phyloP scores from a whole-genome alignment of 2,888 invertebrate species.

The Nebria salina region DNA sequence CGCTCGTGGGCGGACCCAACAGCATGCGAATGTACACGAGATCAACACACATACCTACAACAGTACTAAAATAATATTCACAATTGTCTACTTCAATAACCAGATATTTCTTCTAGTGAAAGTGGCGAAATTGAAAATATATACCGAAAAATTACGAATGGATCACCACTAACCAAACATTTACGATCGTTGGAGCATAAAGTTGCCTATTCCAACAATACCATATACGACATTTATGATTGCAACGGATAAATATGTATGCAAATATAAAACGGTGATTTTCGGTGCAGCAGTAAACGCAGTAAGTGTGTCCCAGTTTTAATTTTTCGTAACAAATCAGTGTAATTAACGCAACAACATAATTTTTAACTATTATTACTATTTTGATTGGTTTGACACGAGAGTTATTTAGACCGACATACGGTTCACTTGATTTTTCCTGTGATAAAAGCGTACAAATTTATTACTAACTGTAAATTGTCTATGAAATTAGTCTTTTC shows the following conservation, averaged over 20 bases:
- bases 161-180: neutral
- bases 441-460: neutral
- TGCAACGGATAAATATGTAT: neutral
- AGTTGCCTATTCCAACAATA: neutral
- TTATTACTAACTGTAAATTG: conserved; percentile 1
- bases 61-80: neutral
- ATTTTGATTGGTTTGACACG: neutral
- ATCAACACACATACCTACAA: neutral
- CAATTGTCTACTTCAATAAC: neutral
- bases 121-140: neutral
- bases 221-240: neutral
- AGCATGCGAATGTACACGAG: neutral
- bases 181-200: neutral
- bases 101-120: neutral
- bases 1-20: neutral
- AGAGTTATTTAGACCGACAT: neutral
- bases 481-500: neutral
- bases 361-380: neutral
- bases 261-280: neutral
- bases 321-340: neutral
- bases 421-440: neutral
- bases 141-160: neutral
- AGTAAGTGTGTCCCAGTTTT: neutral
- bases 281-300: neutral
- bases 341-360: neutral